Evolutionary conservation across 2,797 vertebrate species (phyloP).

Genomic region (Tenualosa ilisha): DNA sequence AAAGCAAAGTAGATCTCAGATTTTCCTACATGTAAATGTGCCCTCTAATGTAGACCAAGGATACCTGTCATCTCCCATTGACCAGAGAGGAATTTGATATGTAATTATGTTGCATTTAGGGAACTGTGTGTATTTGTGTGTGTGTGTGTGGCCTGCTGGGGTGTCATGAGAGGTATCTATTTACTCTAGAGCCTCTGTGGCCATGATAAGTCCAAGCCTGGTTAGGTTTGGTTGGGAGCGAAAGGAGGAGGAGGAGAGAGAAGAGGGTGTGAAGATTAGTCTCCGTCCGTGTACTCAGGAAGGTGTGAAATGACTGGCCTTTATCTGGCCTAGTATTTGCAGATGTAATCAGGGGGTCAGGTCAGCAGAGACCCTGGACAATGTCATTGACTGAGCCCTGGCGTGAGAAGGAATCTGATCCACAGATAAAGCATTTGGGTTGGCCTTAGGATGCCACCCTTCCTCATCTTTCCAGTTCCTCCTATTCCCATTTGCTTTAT

Average conservation of each 20-base stretch:
- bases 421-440: conserved; percentile 28
- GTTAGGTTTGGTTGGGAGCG: not conserved
- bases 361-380: conserved; percentile 36
- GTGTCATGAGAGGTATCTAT: conserved; percentile 11
- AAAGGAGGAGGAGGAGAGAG: conserved; percentile 15
- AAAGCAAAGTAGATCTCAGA: not conserved
- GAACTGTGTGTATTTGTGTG: not conserved
- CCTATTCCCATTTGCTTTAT: not conserved
- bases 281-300: conserved; percentile 45
- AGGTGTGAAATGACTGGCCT: conserved; percentile 46
- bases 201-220: conserved; percentile 13
- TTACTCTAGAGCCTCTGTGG: conserved; percentile 14
- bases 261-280: conserved; percentile 34
- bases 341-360: conserved; percentile 41
- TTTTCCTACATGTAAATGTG: conserved; percentile 27
- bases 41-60: not conserved
- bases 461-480: not conserved
- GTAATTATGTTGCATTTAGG: conserved; percentile 14
- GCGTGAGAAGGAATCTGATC: conserved; percentile 39
- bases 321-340: conserved; percentile 42
- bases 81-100: not conserved
- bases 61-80: not conserved
- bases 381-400: conserved; percentile 39
- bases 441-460: not conserved
- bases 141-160: not conserved